Conservation (phyloP, 2,888 invertebrate genomes). For the Eurois occulta region DNA sequence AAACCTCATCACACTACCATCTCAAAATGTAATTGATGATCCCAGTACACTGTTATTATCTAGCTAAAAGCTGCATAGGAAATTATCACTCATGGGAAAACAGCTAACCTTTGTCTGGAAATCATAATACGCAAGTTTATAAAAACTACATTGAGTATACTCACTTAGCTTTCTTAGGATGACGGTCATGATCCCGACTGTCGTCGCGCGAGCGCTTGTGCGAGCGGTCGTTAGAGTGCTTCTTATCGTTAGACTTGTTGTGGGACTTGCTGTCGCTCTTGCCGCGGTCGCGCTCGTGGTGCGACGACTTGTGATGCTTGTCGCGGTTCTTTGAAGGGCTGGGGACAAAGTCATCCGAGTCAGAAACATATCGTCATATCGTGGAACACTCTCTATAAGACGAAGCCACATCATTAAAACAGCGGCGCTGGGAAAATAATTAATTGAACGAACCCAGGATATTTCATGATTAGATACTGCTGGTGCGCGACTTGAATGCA, state of each 20-base stretch:
- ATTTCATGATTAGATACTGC: background rate
- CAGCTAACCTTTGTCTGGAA: background rate
- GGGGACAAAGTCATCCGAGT: background rate
- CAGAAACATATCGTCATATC: no score
- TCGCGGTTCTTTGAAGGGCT: slow-evolving; percentile 89
- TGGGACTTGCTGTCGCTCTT: slow-evolving; percentile 73
- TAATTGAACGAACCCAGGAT: background rate
- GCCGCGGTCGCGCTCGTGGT: slow-evolving; percentile 74
- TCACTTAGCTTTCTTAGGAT: slow-evolving; percentile 93
- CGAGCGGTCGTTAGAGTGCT: slow-evolving; percentile 80
- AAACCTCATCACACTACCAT: background rate
- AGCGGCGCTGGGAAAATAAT: background rate
- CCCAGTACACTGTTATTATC: background rate
- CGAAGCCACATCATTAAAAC: background rate
- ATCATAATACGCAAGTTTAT: background rate
- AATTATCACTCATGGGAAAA: background rate
- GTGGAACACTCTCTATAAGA: background rate
- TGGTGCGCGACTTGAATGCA: background rate
- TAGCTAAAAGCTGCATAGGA: background rate
- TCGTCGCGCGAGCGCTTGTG: slow-evolving; percentile 94
- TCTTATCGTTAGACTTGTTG: slow-evolving; percentile 84
- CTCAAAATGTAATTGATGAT: background rate
- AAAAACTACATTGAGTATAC: slow-evolving; percentile 48
- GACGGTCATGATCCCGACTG: slow-evolving; percentile 92
- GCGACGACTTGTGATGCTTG: slow-evolving; percentile 86